Evolutionary conservation across 2,888 invertebrate species (phyloP), one percentile per base, ranked within the genome.

Genomic region (Synanthedon vespiformis): DNA sequence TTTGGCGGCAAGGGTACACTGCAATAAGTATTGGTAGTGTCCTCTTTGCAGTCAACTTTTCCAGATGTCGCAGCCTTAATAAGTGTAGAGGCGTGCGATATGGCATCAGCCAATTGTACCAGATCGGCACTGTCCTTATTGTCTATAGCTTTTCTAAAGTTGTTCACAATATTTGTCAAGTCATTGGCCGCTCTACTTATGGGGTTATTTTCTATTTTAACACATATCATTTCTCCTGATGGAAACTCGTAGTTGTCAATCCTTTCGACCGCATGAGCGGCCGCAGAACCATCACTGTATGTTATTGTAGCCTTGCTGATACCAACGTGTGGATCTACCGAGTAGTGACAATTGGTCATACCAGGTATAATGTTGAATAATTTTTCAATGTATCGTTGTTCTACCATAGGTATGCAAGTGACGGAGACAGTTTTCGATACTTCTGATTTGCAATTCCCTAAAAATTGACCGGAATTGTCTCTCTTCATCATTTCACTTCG

Each of bases 191-290:
- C 86, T 59, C 74, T 73, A 53, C 66, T 72, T 40, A 86, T 60
- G 49, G 77, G 72, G 58, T 86, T 87, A 14, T 74, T 73, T 60
- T 93, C 91, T 13, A 92, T 91, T 70, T 91, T 92, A 0, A 95
- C 93, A 56, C 93, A 92, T 63, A 97, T 84, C 51, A 94, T 88
- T 70, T 94, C 93, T 40, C 97, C 96, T 16, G 95, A 94, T 0
- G 97, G 97, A 82, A 96, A 98, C 77, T 97, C 97, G 76, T 96
- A 94, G 6, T 95, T 94, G 73, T 97, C 93, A 52, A 97, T 87
- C 76, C 94, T 95, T 63, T 96, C 95, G 62, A 92, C 89, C 48
- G 94, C 95, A 81, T 93, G 92, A 0, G 73, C 69, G 14, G 87
- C 88, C 27, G 77, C 72, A 56, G 70, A 74, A 53, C 77, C 72